phyloP scores from a whole-genome alignment of 1,140 invertebrate species.

The Trigoniulus corallinus region DNA sequence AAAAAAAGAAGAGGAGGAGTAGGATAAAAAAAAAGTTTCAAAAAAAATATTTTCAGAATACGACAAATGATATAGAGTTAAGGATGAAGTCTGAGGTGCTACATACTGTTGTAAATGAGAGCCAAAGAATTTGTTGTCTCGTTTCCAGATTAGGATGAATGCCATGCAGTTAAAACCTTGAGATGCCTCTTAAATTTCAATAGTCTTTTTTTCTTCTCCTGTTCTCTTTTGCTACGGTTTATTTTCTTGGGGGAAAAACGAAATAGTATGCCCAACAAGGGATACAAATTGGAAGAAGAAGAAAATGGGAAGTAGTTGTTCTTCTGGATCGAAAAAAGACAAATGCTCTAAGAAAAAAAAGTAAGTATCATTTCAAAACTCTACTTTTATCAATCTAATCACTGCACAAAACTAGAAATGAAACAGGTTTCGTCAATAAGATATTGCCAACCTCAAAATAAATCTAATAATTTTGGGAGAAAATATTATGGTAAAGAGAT shows the following conservation, averaged over 20 bases:
- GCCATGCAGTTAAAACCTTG: not conserved
- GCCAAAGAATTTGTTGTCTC: too few relatives aligned
- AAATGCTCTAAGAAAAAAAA: not conserved
- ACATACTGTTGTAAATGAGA: too few relatives aligned
- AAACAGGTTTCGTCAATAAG: not conserved
- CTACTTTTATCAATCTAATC: too few relatives aligned
- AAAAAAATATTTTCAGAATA: too few relatives aligned
- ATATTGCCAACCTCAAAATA: not conserved
- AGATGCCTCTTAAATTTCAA: not conserved
- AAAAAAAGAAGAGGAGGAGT: too few relatives aligned
- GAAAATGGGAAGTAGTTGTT: conserved; percentile 1
- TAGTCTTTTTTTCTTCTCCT: not conserved
- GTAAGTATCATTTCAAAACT: not conserved
- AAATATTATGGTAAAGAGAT: not conserved
- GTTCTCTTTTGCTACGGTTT: not conserved
- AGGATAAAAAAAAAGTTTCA: too few relatives aligned
- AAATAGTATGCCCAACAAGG: not conserved
- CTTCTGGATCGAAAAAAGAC: not conserved
- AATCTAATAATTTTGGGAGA: not conserved
- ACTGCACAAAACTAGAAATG: not conserved
- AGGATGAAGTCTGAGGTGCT: too few relatives aligned
- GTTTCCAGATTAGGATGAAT: too few relatives aligned
- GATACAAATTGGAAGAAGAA: too few relatives aligned
- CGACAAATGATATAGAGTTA: too few relatives aligned
- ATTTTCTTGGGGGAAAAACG: not conserved